Evolutionary conservation across 1,140 invertebrate genomes (phyloP).

Genomic region (Capitella teleta): DNA sequence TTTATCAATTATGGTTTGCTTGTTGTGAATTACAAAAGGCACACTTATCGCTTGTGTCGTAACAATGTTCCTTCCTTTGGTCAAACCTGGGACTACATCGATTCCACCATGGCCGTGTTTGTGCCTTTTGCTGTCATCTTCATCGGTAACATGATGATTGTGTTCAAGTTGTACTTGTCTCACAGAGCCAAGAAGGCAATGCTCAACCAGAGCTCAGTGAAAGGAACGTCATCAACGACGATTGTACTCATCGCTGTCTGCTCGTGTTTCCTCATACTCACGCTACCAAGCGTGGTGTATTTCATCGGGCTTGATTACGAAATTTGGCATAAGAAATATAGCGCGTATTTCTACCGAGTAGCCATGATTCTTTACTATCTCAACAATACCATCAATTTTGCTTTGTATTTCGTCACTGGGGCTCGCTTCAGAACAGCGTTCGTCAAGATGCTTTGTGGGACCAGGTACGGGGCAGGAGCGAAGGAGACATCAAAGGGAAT

Average conservation of each 20-base stretch:
- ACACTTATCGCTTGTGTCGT: background rate
- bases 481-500: too few species aligned
- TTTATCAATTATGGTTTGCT: background rate
- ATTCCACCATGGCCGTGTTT: background rate
- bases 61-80: background rate
- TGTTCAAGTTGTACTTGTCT: background rate
- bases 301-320: too few species aligned
- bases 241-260: slow-evolving; percentile 15
- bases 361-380: too few species aligned
- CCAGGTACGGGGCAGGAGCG: too few species aligned
- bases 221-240: background rate
- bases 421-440: too few species aligned
- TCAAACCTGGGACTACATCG: slow-evolving; percentile 1
- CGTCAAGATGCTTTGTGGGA: too few species aligned
- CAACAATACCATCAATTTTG: too few species aligned
- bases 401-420: too few species aligned
- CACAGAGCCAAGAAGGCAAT: background rate
- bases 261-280: slow-evolving; percentile 22
- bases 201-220: background rate
- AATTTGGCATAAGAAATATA: too few species aligned
- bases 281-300: slow-evolving; percentile 20
- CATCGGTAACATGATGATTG: slow-evolving; percentile 7
- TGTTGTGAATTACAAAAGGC: background rate
- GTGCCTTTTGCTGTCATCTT: slow-evolving; percentile 8
- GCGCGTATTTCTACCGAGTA: too few species aligned